phyloP scores from a whole-genome alignment of 2,888 invertebrate species.

The Drosophila barbarae region DNA sequence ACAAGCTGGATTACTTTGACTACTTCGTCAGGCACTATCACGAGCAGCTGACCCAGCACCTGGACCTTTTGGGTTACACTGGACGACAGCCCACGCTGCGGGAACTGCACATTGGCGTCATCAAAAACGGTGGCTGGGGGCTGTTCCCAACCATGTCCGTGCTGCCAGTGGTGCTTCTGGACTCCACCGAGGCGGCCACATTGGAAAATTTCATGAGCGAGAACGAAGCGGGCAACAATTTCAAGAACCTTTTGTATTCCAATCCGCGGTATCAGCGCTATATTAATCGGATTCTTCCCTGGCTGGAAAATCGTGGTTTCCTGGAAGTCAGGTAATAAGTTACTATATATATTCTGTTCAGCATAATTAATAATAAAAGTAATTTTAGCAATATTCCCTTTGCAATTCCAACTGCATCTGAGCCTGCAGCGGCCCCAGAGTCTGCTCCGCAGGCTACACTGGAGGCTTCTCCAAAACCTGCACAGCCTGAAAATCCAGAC shows the following conservation, averaged over 20 bases:
- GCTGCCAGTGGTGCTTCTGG: slow-evolving; percentile 72
- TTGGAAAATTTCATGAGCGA: slow-evolving; percentile 67
- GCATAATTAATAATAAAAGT: neutral
- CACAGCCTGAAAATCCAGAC: slow-evolving; percentile 10
- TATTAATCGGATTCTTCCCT: slow-evolving; percentile 70
- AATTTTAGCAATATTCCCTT: neutral
- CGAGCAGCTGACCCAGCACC: slow-evolving; percentile 66
- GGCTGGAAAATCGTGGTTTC: slow-evolving; percentile 73
- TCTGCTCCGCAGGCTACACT: slow-evolving; percentile 32
- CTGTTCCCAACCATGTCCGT: slow-evolving; percentile 43
- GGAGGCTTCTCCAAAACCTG: slow-evolving; percentile 34
- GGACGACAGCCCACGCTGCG: slow-evolving; percentile 64
- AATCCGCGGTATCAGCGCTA: slow-evolving; percentile 65
- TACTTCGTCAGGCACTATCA: slow-evolving; percentile 75
- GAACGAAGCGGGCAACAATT: slow-evolving; percentile 34
- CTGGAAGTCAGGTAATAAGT: slow-evolving; percentile 53
- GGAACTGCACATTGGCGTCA: slow-evolving; percentile 64
- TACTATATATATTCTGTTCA: too few relatives aligned
- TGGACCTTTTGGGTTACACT: slow-evolving; percentile 65
- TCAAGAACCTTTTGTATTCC: slow-evolving; percentile 62
- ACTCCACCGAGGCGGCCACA: slow-evolving; percentile 67
- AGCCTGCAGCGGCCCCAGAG: too few relatives aligned
- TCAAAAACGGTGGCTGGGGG: slow-evolving; percentile 63
- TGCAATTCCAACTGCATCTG: neutral
- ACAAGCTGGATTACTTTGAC: slow-evolving; percentile 73